Conservation (phyloP, 2,797 vertebrate species). For the Cebuella pygmaea region DNA sequence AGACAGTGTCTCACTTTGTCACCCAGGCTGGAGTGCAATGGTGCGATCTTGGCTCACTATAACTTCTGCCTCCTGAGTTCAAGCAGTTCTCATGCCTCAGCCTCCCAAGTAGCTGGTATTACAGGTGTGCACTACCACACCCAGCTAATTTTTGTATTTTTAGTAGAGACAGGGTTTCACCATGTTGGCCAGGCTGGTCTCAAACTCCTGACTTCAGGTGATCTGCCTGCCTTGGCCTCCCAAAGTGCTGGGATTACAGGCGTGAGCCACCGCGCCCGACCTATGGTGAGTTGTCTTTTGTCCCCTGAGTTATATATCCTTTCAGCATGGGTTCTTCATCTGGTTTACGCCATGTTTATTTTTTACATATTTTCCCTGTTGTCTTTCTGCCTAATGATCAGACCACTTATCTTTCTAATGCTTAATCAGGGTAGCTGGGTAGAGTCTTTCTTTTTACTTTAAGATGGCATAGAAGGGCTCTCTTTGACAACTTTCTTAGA, state of each 20-base stretch:
- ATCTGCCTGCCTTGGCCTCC: too few relatives aligned
- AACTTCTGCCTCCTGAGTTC: not conserved
- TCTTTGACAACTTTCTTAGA: not conserved
- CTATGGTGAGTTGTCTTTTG: not conserved
- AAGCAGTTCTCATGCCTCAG: not conserved
- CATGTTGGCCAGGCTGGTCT: too few relatives aligned
- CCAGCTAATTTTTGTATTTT: too few relatives aligned
- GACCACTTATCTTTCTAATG: not conserved
- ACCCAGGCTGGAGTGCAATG: not conserved
- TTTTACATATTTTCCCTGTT: not conserved
- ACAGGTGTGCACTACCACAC: too few relatives aligned
- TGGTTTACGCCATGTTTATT: not conserved
- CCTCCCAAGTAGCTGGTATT: not conserved
- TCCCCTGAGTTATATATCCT: not conserved
- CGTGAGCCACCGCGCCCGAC: fast-evolving
- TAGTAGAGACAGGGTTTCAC: too few relatives aligned
- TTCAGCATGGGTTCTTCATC: not conserved
- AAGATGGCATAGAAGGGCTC: not conserved
- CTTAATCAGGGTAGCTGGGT: not conserved
- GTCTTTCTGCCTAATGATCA: not conserved
- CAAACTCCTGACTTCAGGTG: too few relatives aligned
- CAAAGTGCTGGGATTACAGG: too few relatives aligned
- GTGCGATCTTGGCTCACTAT: not conserved
- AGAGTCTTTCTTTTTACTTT: not conserved
- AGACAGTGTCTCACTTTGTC: not conserved